phyloP scores from a whole-genome alignment of 2,888 invertebrate species.

The Archaeoteleia sp. region DNA sequence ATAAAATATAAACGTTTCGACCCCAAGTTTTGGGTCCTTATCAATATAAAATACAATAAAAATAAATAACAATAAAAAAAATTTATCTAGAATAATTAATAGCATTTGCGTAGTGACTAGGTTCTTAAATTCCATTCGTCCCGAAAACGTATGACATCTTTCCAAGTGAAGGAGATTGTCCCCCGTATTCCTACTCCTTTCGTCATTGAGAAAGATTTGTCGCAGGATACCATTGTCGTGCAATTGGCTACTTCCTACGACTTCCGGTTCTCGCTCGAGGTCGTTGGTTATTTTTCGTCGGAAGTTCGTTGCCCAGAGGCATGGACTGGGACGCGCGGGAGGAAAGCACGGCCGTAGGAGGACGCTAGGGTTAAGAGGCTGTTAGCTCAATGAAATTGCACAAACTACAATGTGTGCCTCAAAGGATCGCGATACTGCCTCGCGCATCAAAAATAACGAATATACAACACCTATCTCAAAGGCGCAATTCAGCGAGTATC shows the following conservation, averaged over 20 bases:
- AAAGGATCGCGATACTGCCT: constrained; percentile 3
- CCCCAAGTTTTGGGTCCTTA: too few species aligned
- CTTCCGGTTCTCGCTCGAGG: constrained; percentile 65
- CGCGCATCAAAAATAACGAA: too few species aligned
- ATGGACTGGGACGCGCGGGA: constrained; percentile 43
- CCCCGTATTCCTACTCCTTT: constrained; percentile 24
- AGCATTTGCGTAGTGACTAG: background rate
- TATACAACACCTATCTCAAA: too few species aligned
- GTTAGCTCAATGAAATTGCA: constrained; percentile 32
- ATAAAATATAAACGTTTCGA: too few species aligned
- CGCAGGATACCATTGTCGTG: constrained; percentile 48
- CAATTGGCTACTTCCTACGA: constrained; percentile 70
- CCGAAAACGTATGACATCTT: background rate
- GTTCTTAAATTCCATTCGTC: background rate
- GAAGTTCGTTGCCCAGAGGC: constrained; percentile 62
- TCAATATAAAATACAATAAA: too few species aligned
- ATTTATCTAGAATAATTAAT: background rate
- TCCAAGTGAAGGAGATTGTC: constrained; percentile 11
- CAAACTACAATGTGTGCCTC: constrained; percentile 10
- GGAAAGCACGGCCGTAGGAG: constrained; percentile 36
- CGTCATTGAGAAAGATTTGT: constrained; percentile 38
- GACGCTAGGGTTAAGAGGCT: constrained; percentile 30
- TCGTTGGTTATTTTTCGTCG: constrained; percentile 65
- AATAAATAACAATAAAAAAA: too few species aligned
- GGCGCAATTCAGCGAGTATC: too few species aligned